Evolutionary conservation across 2,797 vertebrate species (phyloP).

Genomic region (Taenioides sp.): DNA sequence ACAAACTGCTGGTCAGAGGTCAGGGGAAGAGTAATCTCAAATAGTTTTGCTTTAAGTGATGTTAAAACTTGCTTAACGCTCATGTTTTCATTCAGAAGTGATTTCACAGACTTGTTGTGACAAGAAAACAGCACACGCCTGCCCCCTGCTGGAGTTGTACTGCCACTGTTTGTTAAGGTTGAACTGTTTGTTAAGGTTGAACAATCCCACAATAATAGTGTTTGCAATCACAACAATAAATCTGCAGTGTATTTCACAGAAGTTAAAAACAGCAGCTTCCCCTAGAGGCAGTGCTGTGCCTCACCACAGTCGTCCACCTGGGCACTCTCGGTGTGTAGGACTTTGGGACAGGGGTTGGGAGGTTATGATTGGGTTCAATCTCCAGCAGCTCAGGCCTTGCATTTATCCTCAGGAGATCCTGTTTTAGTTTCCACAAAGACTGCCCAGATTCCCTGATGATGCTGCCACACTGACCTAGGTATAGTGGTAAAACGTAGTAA

Average conservation of each 20-base stretch:
- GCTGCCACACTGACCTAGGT: slow-evolving; percentile 68
- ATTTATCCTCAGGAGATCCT: slow-evolving; percentile 62
- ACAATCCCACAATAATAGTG: slow-evolving; percentile 74
- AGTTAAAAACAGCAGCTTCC: slow-evolving; percentile 48
- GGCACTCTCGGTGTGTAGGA: slow-evolving; percentile 62
- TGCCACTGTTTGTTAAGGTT: slow-evolving; percentile 71
- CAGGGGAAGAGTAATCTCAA: neutral
- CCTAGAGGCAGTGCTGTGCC: slow-evolving; percentile 68
- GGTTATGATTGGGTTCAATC: slow-evolving; percentile 67
- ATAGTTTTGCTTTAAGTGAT: neutral
- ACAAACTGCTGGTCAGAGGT: slow-evolving; percentile 6
- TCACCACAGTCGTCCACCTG: slow-evolving; percentile 64
- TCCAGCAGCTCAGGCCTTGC: slow-evolving; percentile 66
- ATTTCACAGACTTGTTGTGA: slow-evolving; percentile 74
- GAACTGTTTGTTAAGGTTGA: slow-evolving; percentile 74
- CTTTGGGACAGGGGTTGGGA: slow-evolving; percentile 60
- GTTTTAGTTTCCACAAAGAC: slow-evolving; percentile 47
- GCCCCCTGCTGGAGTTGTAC: slow-evolving; percentile 62
- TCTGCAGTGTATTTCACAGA: neutral
- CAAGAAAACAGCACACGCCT: slow-evolving; percentile 75
- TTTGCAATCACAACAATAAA: slow-evolving; percentile 52
- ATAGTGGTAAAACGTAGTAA: slow-evolving; percentile 18
- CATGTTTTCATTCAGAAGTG: slow-evolving; percentile 55
- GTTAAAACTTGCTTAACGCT: slow-evolving; percentile 69
- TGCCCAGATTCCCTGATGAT: slow-evolving; percentile 56